Base-by-base conservation (phyloP, 2,888 invertebrate genomes). In the Coleophora flavipennella region DNA sequence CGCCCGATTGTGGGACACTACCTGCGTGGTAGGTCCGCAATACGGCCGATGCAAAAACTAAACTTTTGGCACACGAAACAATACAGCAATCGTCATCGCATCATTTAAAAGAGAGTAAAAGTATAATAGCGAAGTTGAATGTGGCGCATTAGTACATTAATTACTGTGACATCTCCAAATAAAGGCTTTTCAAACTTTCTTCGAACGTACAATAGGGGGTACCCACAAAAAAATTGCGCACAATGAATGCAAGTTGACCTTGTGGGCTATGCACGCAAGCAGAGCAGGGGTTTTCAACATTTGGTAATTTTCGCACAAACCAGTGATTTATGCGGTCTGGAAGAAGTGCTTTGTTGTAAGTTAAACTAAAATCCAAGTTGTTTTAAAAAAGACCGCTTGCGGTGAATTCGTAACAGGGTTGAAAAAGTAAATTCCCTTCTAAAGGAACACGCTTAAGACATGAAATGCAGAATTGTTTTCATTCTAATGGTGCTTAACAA, bases 1-100 rank as follows among this genome's bases (percentile, higher is more conserved):
- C 74, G 76, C 56, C 67, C 77, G 81, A 81, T 83, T 81, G 80
- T 72, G 49, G 69, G 60, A 62, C 79, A 70, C 78, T 83, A 83
- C 83, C 83, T 81, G 78, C 71, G 65, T 61, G 76, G 79, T 71
- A 62, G 80, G 75, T 73, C 39, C 13, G 76, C 20, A 20, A 20
- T 20, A 20, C 60, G 42, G 40, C 52, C 61, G 63, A 75, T 74
- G 80, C 77, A 73, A 78, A 79, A 75, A 61, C 57, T 49, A 47
- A 55, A 67, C 60, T 43, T 52, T 60, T 62, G 65, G 62, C 61
- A 20, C 55, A 57, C 46, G 57, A 57, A 64, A 63, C 63, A 63
- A 65, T 64, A 54, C 20, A 4, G 20, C 20, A 20, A 20, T 67
- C 68, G 65, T 70, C 62, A 69, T 68, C 65, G 66, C 65, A 65